Evolutionary conservation across 2,113 vertebrate species (phyloP).

Genomic region (Uropsilus gracilis): DNA sequence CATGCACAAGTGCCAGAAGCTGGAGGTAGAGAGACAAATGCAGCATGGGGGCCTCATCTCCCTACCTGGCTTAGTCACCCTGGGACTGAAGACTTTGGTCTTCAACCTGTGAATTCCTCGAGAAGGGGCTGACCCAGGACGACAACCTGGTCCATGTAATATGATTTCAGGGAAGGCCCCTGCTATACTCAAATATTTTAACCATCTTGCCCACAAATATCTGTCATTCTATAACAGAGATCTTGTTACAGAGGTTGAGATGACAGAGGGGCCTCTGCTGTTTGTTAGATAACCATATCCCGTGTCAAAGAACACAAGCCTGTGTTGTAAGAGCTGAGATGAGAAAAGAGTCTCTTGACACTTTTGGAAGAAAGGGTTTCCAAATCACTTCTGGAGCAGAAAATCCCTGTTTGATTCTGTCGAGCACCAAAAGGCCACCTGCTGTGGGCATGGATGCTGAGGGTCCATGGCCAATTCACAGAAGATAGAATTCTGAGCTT

Average conservation of each 20-base stretch:
- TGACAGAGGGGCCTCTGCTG: neutral
- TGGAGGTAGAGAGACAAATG: neutral
- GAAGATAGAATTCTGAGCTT: conserved; percentile 22
- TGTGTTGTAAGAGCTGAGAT: neutral
- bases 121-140: conserved; percentile 5
- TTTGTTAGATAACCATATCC: conserved; percentile 44
- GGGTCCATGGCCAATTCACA: neutral
- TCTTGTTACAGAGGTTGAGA: conserved; percentile 53
- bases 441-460: conserved; percentile 13
- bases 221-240: conserved; percentile 28
- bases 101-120: neutral
- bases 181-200: conserved; percentile 37
- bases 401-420: conserved; percentile 60
- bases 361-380: conserved; percentile 42
- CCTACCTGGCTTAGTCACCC: neutral
- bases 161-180: neutral
- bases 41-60: neutral
- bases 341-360: conserved; percentile 59
- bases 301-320: conserved; percentile 28
- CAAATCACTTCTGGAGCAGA: conserved; percentile 54
- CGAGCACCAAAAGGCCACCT: conserved; percentile 23
- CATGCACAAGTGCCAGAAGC: neutral
- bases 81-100: neutral
- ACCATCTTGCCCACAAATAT: neutral
- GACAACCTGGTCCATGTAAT: neutral